Conservation (phyloP, 1,140 invertebrate species). For the Pachyrhynchus sulphureomaculatus region DNA sequence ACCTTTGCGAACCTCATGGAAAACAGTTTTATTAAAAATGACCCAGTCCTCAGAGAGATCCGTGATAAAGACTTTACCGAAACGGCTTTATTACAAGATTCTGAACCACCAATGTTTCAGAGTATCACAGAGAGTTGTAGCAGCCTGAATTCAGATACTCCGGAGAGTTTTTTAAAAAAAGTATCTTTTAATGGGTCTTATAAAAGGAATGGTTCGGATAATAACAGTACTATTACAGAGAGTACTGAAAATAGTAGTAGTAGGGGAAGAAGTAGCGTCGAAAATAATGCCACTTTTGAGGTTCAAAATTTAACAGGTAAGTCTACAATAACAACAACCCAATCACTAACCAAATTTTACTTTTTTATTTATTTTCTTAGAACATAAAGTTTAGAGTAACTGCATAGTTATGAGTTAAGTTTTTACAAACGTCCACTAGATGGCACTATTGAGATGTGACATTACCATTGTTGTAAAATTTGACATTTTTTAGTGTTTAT, state of each 20-base stretch:
- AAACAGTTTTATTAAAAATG: constrained; percentile 49
- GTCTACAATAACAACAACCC: too few species aligned
- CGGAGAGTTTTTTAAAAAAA: constrained; percentile 44
- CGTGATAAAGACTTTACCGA: constrained; percentile 46
- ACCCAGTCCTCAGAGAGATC: constrained; percentile 48
- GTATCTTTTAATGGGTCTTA: constrained; percentile 30
- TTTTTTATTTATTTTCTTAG: too few species aligned
- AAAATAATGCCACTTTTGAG: background rate
- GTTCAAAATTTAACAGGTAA: constrained; percentile 6
- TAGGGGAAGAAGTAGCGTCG: too few species aligned
- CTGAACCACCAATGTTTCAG: constrained; percentile 44
- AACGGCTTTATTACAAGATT: constrained; percentile 41
- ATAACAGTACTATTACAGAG: background rate
- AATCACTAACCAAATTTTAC: too few species aligned
- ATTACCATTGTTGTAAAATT: too few species aligned
- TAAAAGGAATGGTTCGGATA: constrained; percentile 13
- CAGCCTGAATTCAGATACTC: constrained; percentile 44
- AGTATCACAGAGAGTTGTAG: constrained; percentile 48
- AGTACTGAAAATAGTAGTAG: background rate
- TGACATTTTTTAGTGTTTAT: too few species aligned
- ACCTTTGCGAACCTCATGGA: constrained; percentile 51
- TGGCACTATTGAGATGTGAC: too few species aligned
- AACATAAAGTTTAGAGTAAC: too few species aligned
- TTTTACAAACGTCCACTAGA: too few species aligned
- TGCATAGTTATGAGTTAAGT: too few species aligned